A percentile compares a stretch with the other conserved stretches of the same genome.
Conservation (phyloP, 2,113 vertebrate genomes). For the Perccottus glenii region DNA sequence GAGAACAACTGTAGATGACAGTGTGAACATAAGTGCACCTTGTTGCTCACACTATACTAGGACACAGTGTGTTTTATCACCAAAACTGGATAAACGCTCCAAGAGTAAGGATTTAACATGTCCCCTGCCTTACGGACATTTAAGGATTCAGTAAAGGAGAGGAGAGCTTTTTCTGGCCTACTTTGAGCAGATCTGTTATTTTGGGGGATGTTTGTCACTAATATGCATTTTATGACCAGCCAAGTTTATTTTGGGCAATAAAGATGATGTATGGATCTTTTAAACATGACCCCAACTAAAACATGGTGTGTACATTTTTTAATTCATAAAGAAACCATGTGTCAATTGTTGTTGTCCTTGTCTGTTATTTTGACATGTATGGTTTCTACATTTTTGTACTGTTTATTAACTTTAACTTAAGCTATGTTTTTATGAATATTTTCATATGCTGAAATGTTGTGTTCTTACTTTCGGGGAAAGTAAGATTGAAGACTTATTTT, state of each 20-base stretch:
- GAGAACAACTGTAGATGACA: constrained; percentile 52
- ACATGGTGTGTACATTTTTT: constrained; percentile 81
- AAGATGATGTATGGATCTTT: constrained; percentile 44
- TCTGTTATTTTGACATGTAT: constrained; percentile 81
- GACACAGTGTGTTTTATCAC: constrained; percentile 66
- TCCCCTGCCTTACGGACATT: constrained; percentile 84
- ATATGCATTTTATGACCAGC: constrained; percentile 49
- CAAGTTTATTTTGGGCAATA: constrained; percentile 53
- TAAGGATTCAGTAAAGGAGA: constrained; percentile 68
- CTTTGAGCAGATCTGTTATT: constrained; percentile 29
- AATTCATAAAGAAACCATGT: constrained; percentile 73
- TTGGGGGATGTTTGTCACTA: constrained; percentile 26
- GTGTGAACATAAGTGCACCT: constrained; percentile 40
- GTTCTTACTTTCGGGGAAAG: constrained; percentile 99
- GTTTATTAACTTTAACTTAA: constrained; percentile 94
- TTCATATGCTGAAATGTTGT: constrained; percentile 92
- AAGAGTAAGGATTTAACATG: constrained; percentile 70
- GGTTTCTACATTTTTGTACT: constrained; percentile 87
- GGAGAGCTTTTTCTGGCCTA: constrained; percentile 36
- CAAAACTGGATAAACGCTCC: constrained; percentile 67
- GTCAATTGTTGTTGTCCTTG: constrained; percentile 72
- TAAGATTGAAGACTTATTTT: constrained; percentile 95
- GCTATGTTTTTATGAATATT: constrained; percentile 97
- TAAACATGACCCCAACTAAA: constrained; percentile 68
- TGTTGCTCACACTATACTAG: constrained; percentile 80